Base-by-base conservation (phyloP, 1,140 invertebrate species). In the Gonatopus flavifemur region DNA sequence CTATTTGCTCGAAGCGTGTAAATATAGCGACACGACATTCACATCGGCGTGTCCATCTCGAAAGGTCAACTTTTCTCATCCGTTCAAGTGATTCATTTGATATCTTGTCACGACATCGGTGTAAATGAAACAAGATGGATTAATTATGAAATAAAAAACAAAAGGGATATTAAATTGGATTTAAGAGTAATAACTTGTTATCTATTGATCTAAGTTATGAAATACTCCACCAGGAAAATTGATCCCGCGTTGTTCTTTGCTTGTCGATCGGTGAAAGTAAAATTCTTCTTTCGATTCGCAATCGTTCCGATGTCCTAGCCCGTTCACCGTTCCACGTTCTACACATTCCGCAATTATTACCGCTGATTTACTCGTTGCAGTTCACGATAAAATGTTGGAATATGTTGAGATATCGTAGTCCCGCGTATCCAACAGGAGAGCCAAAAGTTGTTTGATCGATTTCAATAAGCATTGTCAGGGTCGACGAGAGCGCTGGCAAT, bases 391-490 rank as follows among this genome's bases (percentile, higher is more conserved):
- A 39, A 38, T 13, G 22, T n/a, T 21, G 10, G n/a, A 15, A 32
- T 12, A 32, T 20, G 25, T 7, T 28, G 25, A 7, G 25, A 6
- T 28, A 28, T 12, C 25, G 13, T 40, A 30, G 20, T 41, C 22
- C 9, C 2, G 1, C 7, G 19, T 18, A n/a, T n/a, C n/a, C n/a
- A n/a, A n/a, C n/a, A n/a, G n/a, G n/a, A n/a, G n/a, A n/a, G n/a
- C n/a, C n/a, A n/a, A n/a, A n/a, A 9, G 16, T 35, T 33, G 64
- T 67, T 69, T 62, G 59, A 58, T 70, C 67, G 52, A 70, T 70
- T 19, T n/a, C n/a, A n/a, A n/a, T n/a, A n/a, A n/a, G n/a, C n/a
- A n/a, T n/a, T n/a, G n/a, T n/a, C n/a, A n/a, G n/a, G n/a, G n/a
- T n/a, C n/a, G n/a, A n/a, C n/a, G n/a, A n/a, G n/a, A n/a, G n/a